Conservation (phyloP, 2,797 vertebrate species). For the Aphelocoma californica region DNA sequence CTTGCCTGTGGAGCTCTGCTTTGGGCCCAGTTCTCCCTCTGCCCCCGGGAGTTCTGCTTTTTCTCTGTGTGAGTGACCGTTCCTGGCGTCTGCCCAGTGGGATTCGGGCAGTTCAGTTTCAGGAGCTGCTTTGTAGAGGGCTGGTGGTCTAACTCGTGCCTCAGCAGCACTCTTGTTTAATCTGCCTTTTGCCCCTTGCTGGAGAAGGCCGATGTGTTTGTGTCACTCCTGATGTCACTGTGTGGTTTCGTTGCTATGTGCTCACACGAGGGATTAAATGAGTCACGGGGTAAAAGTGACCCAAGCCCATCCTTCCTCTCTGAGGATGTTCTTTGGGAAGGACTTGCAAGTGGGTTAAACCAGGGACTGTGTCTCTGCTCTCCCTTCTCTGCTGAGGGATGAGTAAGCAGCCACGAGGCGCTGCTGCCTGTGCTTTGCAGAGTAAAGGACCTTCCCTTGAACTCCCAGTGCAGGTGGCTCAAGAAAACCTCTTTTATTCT, state of each 20-base stretch:
- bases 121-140: background rate
- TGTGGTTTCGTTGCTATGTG: background rate
- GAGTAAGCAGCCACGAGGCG: background rate
- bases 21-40: background rate
- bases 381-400: background rate
- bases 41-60: background rate
- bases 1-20: background rate
- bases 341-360: background rate
- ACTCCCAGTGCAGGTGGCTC: background rate
- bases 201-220: background rate
- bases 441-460: background rate
- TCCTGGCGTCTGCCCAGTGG: accelerated
- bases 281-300: background rate
- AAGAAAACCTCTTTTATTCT: background rate
- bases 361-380: background rate
- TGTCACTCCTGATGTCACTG: background rate
- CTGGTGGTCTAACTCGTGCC: background rate
- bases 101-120: accelerated
- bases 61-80: accelerated
- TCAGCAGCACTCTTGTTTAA: background rate
- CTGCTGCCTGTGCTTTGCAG: background rate
- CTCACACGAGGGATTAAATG: background rate
- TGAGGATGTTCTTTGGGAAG: background rate
- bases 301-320: background rate
- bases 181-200: background rate